These are phyloP conservation scores for Agrotis ipsilon DNA, from an alignment of 2,888 invertebrate species.

Conservation along the genomic window DNA sequence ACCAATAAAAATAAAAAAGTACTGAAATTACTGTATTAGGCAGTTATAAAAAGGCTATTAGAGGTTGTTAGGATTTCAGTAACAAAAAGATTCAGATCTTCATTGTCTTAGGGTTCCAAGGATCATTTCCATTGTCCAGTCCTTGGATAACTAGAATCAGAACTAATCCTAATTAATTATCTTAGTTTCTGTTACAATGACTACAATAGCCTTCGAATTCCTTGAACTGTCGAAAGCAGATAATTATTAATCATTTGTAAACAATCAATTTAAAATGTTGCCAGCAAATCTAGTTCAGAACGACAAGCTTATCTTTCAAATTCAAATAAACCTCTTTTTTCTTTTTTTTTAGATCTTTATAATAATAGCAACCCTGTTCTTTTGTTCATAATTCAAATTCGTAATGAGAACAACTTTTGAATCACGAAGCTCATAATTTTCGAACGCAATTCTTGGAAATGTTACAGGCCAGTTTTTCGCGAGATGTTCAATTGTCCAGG, in stretches of 20 bases:
- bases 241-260: slow-evolving; percentile 7
- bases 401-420: slow-evolving; percentile 1
- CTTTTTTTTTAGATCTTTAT: neutral
- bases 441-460: slow-evolving; percentile 6
- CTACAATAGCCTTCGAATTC: neutral
- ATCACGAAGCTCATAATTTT: too few relatives aligned
- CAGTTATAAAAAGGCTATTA: neutral
- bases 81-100: neutral
- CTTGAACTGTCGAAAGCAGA: neutral
- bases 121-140: too few relatives aligned
- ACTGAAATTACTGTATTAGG: neutral
- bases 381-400: neutral
- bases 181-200: neutral
- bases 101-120: neutral
- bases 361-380: too few relatives aligned
- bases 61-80: neutral
- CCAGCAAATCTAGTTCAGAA: neutral
- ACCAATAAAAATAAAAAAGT: too few relatives aligned
- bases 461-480: neutral
- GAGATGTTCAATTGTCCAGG: too few relatives aligned
- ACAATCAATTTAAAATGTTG: neutral
- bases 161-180: slow-evolving; percentile 11
- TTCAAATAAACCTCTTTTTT: neutral
- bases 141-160: neutral
- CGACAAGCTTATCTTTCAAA: neutral